Base-by-base conservation (phyloP, 2,113 vertebrate genomes). In the Callipepla californica region DNA sequence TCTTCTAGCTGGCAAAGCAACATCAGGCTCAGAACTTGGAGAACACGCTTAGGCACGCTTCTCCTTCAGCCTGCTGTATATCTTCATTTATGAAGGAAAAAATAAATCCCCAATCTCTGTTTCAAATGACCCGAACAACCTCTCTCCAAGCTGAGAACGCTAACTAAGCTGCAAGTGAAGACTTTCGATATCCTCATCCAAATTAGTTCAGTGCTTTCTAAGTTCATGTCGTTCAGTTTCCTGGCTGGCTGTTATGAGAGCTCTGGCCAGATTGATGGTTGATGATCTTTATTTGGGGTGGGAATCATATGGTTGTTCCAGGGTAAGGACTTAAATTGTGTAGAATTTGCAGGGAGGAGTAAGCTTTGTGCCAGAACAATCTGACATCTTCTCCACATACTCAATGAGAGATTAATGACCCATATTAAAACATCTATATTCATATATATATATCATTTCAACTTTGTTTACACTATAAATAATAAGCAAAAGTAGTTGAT, bases 361-460 rank as follows among this genome's bases (percentile, higher is more conserved):
- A 74, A 77, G 48, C 44, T 91, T 75, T 92, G 84, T 69, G 85
- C 63, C 53, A 67, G 70, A 87, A 95, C 82, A 63, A 44, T 81
- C 68, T 22, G 50, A 36, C 72, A 77, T 87, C 90, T 93, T 58
- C 62, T 94, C 78, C 83, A 44, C 61, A 53, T 78, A 58, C 61
- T 92, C 40, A 48, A 42, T 2, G 55, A 87, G 61, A 92, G 92
- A 94, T 95, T 93, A 93, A 96, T 85, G 83, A 55, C n/a, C 19
- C n/a, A 30, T 63, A 79, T 51, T 84, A 51, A 57, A 57, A 32
- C 30, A 19, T 57, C 32, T 57, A 30, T 32, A 32, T 32, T 28
- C 10, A 53, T 32, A 57, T 19, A 21, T 32, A 32, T 9, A 44
- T 63, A 53, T 53, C 26, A 53, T 8, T 73, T 91, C 65, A 59